Evolutionary conservation across 2,888 invertebrate species (phyloP), one percentile per base, ranked within the genome.

Genomic region (Drosophila cognata): DNA sequence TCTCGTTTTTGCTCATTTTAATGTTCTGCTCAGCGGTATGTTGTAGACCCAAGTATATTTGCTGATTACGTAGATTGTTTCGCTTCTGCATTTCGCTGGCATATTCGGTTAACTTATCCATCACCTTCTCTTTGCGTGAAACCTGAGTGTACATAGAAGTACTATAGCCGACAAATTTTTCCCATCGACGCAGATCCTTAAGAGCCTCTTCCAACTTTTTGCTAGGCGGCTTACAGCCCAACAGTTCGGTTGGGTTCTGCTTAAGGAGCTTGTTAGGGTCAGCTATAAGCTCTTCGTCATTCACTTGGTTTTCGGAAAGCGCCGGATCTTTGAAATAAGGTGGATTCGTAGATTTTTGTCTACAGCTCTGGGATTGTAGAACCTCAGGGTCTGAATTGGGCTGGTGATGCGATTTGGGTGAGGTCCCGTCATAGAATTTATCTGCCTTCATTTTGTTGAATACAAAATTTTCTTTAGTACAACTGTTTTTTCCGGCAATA

Each of bases 31-130:
- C 48, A 4, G 21, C 1, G 25, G 35, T 10, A 1, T 29, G 13
- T 4, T 33, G 18, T 13, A 5, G 16, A 4, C 1, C 21, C 11
- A 43, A 35, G 2, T 18, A n/a, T 18, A 1, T 38, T 46, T 25
- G 29, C 7, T 25, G 43, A 51, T 61, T 71, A 13, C 61, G 58
- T 21, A 50, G 18, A 18, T 71, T 43, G 21, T 73, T 62, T 41
- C 16, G 41, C 2, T 8, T 35, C 18, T 72, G 61, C 35, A 60
- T 36, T 1, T 61, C 10, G n/a, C 13, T 41, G 16, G 53, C 29
- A 10, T 66, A 72, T 21, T 58, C 28, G 1, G 2, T 2, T 4
- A 61, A 2, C 1, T 11, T 53, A 2, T 66, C 50, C 0, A 62
- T 0, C 21, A 50, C 21, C 10, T 43, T 31, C 4, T 43, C 58